Evolutionary conservation across 2,113 vertebrate genomes (phyloP), one percentile per base, ranked within the genome.

Genomic region (Rattus norvegicus): DNA sequence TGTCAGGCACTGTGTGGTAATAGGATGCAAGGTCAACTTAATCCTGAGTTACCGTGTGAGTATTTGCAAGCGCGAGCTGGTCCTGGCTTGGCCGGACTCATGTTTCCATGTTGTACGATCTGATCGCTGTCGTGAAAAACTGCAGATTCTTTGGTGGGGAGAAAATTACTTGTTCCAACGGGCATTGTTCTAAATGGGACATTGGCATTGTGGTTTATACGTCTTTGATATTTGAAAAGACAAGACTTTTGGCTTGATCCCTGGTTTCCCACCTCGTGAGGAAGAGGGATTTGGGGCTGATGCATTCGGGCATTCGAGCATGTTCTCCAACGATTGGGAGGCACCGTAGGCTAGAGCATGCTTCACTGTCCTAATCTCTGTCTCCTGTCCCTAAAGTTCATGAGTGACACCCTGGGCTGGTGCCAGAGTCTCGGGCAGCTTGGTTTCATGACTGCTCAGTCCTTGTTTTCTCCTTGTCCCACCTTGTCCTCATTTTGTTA

Each of bases 401-500:
- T 19, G 19, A 90, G 61, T 47, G 75, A 26, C 30, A 67, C n/a
- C 8, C 11, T 26, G 54, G 19, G 49, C 14, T 36, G 1, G 61
- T 20, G 39, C 54, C 63, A 70, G 28, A 63, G 76, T 65, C 36
- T 16, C 84, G 30, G 59, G 24, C 30, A 47, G 85, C 13, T 19
- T 69, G 70, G 43, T 47, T 76, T 73, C 73, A 39, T 52, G 14
- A 24, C 83, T 61, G 49, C 67, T 39, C 73, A 7, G 65, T 93
- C 9, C 87, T 52, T 73, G 52, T 87, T 87, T 87, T 49, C 47
- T 87, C 85, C 65, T 69, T 69, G n/a, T 54, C 88, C 92, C 92
- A 90, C 79, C 75, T 39, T 94, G 85, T 26, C 91, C 92, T 90
- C 19, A 12, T 24, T 52, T 95, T 79, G 72, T 96, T 89, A 94